A percentile compares a stretch with the other conserved stretches of the same genome.
Evolutionary conservation across 1,140 invertebrate species (phyloP).

Genomic region (Drosophila setifemur): DNA sequence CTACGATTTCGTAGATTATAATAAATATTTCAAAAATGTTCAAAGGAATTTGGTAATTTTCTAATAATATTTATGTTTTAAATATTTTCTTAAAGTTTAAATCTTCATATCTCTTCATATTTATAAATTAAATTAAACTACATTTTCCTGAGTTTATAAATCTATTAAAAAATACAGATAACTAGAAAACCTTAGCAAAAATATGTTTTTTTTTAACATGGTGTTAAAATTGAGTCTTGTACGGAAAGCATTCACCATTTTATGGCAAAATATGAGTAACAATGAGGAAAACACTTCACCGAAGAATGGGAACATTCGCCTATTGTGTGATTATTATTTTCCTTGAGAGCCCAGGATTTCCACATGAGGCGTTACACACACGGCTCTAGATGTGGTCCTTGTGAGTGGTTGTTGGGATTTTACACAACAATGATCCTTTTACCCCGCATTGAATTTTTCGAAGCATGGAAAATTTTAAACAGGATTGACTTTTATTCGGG

Average conservation of each 20-base stretch:
- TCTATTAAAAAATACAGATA: background rate
- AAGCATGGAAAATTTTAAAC: slow-evolving; percentile 58
- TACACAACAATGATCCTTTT: slow-evolving; percentile 44
- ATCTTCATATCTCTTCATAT: too few relatives aligned
- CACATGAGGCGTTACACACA: slow-evolving; percentile 29
- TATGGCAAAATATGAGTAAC: slow-evolving; percentile 32
- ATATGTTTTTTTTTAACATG: slow-evolving; percentile 11
- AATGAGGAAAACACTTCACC: slow-evolving; percentile 27
- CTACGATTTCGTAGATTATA: too few relatives aligned
- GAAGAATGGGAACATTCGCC: slow-evolving; percentile 15
- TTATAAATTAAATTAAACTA: too few relatives aligned
- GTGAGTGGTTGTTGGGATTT: slow-evolving; percentile 27
- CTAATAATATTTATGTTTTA: too few relatives aligned
- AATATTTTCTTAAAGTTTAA: too few relatives aligned
- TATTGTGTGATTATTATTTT: slow-evolving; percentile 16
- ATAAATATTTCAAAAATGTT: too few relatives aligned
- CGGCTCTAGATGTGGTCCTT: slow-evolving; percentile 1
- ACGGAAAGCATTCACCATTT: slow-evolving; percentile 37
- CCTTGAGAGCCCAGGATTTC: slow-evolving; percentile 24
- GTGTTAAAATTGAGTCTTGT: slow-evolving; percentile 1
- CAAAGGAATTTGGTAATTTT: too few relatives aligned
- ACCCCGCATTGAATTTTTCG: slow-evolving; percentile 37
- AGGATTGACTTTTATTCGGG: slow-evolving; percentile 48
- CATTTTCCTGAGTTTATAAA: too few relatives aligned
- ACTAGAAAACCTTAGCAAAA: slow-evolving; percentile 14